A percentile compares a stretch with the other conserved stretches of the same genome.
phyloP scores from a whole-genome alignment of 2,113 vertebrate species.

The Chaetorhynchus papuensis region DNA sequence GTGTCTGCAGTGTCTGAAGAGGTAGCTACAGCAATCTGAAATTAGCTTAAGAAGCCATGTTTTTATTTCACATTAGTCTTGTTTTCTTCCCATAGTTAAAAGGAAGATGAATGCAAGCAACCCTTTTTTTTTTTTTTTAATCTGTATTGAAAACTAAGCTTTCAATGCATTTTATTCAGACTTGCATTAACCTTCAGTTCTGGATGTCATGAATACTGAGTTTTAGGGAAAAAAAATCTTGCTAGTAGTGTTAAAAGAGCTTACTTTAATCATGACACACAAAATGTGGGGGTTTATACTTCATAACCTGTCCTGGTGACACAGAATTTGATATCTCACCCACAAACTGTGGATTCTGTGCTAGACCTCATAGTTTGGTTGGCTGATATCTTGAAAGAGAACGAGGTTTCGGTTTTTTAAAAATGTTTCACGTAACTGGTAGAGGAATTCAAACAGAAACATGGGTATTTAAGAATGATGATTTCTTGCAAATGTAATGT shows the following conservation, averaged over 20 bases:
- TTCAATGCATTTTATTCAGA: neutral
- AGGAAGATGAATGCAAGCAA: neutral
- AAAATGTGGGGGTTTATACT: neutral
- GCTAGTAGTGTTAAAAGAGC: neutral
- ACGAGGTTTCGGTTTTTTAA: fast-evolving
- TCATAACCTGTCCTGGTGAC: neutral
- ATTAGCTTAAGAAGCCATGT: neutral
- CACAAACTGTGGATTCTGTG: neutral
- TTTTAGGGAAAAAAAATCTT: neutral
- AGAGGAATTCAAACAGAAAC: neutral
- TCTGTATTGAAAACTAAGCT: neutral
- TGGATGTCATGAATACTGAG: neutral
- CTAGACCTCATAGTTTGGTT: neutral
- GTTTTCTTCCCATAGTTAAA: neutral
- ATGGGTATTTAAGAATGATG: neutral
- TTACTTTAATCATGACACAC: neutral
- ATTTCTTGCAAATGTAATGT: neutral
- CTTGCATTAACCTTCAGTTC: neutral
- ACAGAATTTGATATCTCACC: neutral
- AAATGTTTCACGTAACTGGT: neutral
- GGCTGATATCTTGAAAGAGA: neutral
- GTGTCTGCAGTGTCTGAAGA: neutral
- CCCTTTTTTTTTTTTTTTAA: neutral
- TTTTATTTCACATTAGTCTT: neutral
- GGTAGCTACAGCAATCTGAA: neutral